Evolutionary conservation across 2,888 invertebrate genomes (phyloP), one percentile per base, ranked within the genome.

Genomic region (Barypeithes pellucidus): DNA sequence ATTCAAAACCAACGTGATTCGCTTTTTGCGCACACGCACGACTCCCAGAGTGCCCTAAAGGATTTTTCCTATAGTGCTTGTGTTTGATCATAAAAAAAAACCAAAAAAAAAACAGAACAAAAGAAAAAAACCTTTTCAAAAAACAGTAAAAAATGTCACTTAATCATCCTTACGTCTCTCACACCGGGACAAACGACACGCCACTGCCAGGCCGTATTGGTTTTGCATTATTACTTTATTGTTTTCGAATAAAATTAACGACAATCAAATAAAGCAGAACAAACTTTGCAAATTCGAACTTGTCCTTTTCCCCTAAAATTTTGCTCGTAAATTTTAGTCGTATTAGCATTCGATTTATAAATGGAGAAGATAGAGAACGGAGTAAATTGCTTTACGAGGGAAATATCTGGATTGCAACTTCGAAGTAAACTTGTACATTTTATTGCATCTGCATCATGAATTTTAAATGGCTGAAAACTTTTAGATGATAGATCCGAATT

Each of bases 261-360:
- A 59, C 57, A 67, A 39, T 43, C 29, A 24, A 67, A 67, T 67
- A 29, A 67, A 59, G n/a, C 57, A 12, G 24, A 52, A 57, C 43
- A 54, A 59, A 67, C 24, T 67, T 67, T 67, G 20, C 43, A 16
- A 36, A 39, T 67, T 67, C 57, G 33, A 57, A 67, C 67, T 43
- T 59, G 43, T 67, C 18, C 14, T 57, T 18, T 45, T 57, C 52
- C 43, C 57, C 20, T n/a, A 67, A 67, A 67, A 41, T 67, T 57
- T 33, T 4, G 11, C 33, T 3, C 57, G 59, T 67, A 67, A 67
- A 67, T 67, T 67, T 57, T 33, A 16, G 33, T 43, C 57, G 59
- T 59, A 57, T 67, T 67, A 57, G 67, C 67, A 67, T 67, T 67
- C 67, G 67, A 67, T 67, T 67, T 67, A 54, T 66, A 57, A 57